Base-by-base conservation (phyloP, 1,140 invertebrate species). In the Aphelinus atriplicis region DNA sequence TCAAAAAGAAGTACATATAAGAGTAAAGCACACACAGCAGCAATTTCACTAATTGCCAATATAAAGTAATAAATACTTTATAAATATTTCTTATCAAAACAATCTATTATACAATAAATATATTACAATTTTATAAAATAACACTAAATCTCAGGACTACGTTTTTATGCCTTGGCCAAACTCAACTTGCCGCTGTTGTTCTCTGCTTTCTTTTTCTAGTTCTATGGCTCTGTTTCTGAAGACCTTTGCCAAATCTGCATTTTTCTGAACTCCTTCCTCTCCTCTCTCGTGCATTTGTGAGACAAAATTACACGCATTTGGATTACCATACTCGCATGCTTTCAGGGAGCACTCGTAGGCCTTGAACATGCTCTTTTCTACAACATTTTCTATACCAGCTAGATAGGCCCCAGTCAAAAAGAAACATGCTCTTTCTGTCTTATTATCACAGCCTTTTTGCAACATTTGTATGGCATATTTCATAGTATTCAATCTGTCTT, bases 251-350 rank as follows among this genome's bases (percentile, higher is more conserved):
- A 94, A 82, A 71, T 92, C 89, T 57, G 87, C 75, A 86, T 95
- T 92, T 81, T 94, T 92, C 65, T 92, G 90, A 1, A 92, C 92
- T 1, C 95, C 93, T 26, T 26, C 0, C 68, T 94, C 92, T 26
- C 93, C 93, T 73, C 89, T 89, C 10, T 87, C 87, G 82, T 96
- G 95, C 94, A 96, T 95, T 79, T 94, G 91, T 78, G 94, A 94
- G 1, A 97, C 82, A 89, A 97, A 97, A 0, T 92, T 92, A 89
- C 96, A 98, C 1, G 94, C 94, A 82, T 93, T 94, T 71, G 95
- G 91, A 84, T 96, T 93, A 3, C 92, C 93, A 7, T 93, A 82
- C 77, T 96, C 92, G 85, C 96, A 98, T 0, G 92, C 93, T 83
- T 92, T 93, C 56, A 90, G 81, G 0, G 94, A 92, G 78, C 91